Base-by-base conservation (phyloP, 2,888 invertebrate species). In the Heliothis peltigera region DNA sequence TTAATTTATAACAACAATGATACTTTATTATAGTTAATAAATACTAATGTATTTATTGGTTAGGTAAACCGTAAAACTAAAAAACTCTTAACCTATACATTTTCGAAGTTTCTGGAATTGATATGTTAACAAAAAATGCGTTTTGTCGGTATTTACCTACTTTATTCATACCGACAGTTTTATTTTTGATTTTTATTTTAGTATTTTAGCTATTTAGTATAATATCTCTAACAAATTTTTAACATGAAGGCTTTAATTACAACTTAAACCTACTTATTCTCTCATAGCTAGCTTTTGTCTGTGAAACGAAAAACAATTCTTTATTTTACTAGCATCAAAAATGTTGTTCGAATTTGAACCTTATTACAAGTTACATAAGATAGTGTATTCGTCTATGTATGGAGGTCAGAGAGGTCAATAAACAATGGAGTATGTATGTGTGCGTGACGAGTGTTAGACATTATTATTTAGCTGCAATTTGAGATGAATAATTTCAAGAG, bases 321-420 rank as follows among this genome's bases (percentile, higher is more conserved):
- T 61, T 53, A 55, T 47, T 22, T 48, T 19, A 17, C 48, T 35
- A 25, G 17, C 5, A 42, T 10, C 5, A 39, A 15, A 8, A 25
- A 32, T 32, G 10, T 8, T 1, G 4, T 47, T 19, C n/a, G 6
- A 66, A 19, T 46, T 7, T 53, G 42, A 53, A 56, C 52, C 55
- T 64, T 73, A 53, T 52, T 4, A 0, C 4, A 4, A 6, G 4
- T 0, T 0, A 0, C 1, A 17, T 64, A 46, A 56, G 57, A 43
- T 15, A 15, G 39, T 22, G 17, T 43, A 28, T 39, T 54, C 43
- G 7, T 53, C 1, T 42, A 15, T 19, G 4, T 21, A 32, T 25
- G n/a, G 17, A 43, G 60, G 72, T 72, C 53, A 64, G 0, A 51
- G 55, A 43, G 63, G 68, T 71, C 58, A 42, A 22, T 17, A 48